Conservation (phyloP, 2,888 invertebrate genomes). For the Ophioninae sp. region DNA sequence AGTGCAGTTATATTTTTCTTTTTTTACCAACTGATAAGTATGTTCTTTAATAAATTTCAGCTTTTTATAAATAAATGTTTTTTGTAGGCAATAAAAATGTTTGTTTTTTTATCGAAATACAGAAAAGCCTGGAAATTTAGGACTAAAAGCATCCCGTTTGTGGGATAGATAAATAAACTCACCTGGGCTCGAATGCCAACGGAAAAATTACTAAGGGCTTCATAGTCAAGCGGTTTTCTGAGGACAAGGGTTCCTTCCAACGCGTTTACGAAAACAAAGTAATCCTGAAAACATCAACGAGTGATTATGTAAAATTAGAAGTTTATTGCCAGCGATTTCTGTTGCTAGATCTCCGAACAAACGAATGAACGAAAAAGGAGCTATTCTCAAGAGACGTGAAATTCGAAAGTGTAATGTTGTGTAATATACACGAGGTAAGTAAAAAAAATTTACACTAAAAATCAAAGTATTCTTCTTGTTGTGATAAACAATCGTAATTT, state of each 20-base stretch:
- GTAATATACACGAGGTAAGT: background rate
- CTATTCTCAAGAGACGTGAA: background rate
- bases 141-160: too few species aligned
- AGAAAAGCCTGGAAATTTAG: too few species aligned
- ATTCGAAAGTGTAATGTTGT: background rate
- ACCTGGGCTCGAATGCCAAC: constrained; percentile 86
- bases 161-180: constrained; percentile 52
- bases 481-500: constrained; percentile 28
- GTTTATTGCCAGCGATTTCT: background rate
- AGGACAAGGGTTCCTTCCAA: constrained; percentile 92
- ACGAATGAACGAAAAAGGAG: background rate
- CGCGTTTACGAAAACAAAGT: constrained; percentile 92
- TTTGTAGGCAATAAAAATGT: too few species aligned
- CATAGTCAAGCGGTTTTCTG: constrained; percentile 91
- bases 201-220: constrained; percentile 89
- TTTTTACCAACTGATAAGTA: too few species aligned
- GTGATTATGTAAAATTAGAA: background rate
- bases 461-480: background rate
- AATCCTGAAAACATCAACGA: constrained; percentile 83
- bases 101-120: too few species aligned
- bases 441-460: background rate
- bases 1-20: too few species aligned
- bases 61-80: too few species aligned
- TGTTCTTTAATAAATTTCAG: too few species aligned
- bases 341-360: background rate